phyloP scores from a whole-genome alignment of 2,888 invertebrate species.

The Chloroclysta siterata region DNA sequence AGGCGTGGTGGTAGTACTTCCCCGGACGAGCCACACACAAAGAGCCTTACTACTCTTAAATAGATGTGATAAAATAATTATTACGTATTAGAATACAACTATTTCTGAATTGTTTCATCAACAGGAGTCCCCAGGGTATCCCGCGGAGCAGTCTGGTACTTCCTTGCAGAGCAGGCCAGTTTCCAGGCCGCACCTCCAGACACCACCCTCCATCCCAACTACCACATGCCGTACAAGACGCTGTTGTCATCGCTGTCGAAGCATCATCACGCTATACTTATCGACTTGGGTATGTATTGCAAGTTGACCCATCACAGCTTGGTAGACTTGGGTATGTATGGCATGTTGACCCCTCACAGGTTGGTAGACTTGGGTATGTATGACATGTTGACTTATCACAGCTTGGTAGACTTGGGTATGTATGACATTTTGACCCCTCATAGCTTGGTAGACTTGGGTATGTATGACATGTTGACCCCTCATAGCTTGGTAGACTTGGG shows the following conservation, averaged over 20 bases:
- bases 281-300: conserved; percentile 60
- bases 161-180: conserved; percentile 93
- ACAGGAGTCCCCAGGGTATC: conserved; percentile 93
- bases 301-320: too few relatives aligned
- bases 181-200: conserved; percentile 90
- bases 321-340: conserved; percentile 90
- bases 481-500: too few relatives aligned
- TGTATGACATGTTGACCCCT: too few relatives aligned
- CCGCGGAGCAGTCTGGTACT: conserved; percentile 96
- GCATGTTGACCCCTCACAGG: too few relatives aligned
- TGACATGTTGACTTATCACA: conserved; percentile 57
- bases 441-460: too few relatives aligned
- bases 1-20: too few relatives aligned
- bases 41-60: too few relatives aligned
- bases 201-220: conserved; percentile 88
- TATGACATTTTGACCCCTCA: too few relatives aligned
- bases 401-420: conserved; percentile 92
- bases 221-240: conserved; percentile 91
- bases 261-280: conserved; percentile 98
- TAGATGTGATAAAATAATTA: too few relatives aligned
- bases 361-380: conserved; percentile 36
- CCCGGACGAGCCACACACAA: too few relatives aligned
- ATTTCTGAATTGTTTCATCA: too few relatives aligned
- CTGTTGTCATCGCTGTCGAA: conserved; percentile 95
- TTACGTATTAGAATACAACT: too few relatives aligned